Percentiles rank a stretch among this genome's conserved stretches.
phyloP scores from a whole-genome alignment of 1,140 invertebrate species.

The Drosophila tristis region DNA sequence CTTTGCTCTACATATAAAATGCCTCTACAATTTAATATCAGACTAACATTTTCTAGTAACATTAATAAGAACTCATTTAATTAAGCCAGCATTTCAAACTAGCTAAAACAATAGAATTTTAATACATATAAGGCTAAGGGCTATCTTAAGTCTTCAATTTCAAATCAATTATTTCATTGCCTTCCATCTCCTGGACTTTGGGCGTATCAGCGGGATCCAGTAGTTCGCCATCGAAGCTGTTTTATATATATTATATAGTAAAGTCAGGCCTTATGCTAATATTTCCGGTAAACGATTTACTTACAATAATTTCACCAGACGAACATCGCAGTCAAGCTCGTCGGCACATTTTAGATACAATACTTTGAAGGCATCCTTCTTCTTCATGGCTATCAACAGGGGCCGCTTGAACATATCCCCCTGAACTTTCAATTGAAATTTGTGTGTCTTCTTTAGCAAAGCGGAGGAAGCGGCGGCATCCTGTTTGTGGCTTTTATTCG shows the following conservation, averaged over 20 bases:
- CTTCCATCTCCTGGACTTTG: conserved; percentile 69
- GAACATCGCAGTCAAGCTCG: conserved; percentile 54
- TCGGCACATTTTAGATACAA: conserved; percentile 76
- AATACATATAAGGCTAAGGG: not conserved
- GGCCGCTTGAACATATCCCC: conserved; percentile 63
- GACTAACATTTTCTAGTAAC: no score
- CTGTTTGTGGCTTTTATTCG: conserved; percentile 8
- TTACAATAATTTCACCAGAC: conserved; percentile 45
- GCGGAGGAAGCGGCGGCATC: not conserved
- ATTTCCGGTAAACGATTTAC: not conserved
- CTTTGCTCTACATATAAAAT: not conserved
- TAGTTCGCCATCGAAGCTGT: conserved; percentile 73
- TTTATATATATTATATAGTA: not conserved
- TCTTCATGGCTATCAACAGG: conserved; percentile 57
- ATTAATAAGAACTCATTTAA: not conserved
- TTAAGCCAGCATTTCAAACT: not conserved
- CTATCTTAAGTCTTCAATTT: conserved; percentile 11
- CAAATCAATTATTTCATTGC: conserved; percentile 73
- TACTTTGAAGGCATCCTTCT: conserved; percentile 65
- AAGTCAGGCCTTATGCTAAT: not conserved
- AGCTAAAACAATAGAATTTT: not conserved
- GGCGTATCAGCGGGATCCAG: conserved; percentile 71
- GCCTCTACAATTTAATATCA: not conserved
- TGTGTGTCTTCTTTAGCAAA: conserved; percentile 26
- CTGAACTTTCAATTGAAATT: conserved; percentile 71